phyloP scores from a whole-genome alignment of 2,888 invertebrate species.

The Diaphora mendica region DNA sequence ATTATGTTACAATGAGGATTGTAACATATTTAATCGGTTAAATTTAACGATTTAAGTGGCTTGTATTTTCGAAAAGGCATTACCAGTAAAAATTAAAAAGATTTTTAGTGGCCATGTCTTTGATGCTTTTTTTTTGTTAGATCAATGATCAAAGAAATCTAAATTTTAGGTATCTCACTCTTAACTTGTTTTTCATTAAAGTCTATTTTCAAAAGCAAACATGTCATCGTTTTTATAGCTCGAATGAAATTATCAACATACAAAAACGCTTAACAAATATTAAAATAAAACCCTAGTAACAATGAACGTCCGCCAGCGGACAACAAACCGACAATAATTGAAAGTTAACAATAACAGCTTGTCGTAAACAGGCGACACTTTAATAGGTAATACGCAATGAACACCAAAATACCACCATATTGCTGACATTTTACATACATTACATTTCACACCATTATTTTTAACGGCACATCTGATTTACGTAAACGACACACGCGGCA shows the following conservation, averaged over 20 bases:
- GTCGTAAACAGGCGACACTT: constrained; percentile 46
- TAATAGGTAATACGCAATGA: constrained; percentile 44
- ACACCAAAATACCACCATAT: constrained; percentile 40
- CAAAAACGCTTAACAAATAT: constrained; percentile 12
- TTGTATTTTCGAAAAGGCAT: too few relatives aligned
- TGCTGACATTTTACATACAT: constrained; percentile 52
- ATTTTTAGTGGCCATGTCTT: too few relatives aligned
- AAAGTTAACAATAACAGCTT: constrained; percentile 50
- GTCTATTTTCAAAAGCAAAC: background rate
- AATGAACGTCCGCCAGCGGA: constrained; percentile 9
- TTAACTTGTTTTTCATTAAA: background rate
- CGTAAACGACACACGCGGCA: constrained; percentile 52
- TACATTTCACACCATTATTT: constrained; percentile 67
- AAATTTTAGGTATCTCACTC: too few relatives aligned
- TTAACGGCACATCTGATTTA: constrained; percentile 69
- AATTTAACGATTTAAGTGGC: background rate
- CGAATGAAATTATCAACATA: background rate
- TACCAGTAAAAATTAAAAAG: too few relatives aligned
- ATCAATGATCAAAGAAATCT: too few relatives aligned
- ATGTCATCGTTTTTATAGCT: background rate
- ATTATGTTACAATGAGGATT: background rate
- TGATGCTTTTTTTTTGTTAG: too few relatives aligned
- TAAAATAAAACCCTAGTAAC: constrained; percentile 11
- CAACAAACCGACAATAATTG: constrained; percentile 47
- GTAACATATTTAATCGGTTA: background rate